Evolutionary conservation across 2,113 vertebrate species (phyloP), one percentile per base, ranked within the genome.

Genomic region (Cyprinodon brontotheroides): DNA sequence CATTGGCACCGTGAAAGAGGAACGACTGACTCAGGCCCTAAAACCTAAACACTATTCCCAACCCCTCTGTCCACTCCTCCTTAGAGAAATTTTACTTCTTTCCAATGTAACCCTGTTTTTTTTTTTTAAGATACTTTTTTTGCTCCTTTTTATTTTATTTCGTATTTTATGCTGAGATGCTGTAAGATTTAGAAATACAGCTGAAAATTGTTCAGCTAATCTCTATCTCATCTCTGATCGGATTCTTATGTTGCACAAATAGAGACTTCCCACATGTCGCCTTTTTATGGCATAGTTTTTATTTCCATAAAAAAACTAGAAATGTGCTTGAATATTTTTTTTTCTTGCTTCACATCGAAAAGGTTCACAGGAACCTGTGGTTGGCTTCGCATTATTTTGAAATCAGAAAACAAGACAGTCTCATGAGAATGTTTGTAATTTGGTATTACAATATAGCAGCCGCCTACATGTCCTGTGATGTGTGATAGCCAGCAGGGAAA

Each of bases 11-110:
- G 68, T 75, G 50, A 61, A 13, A 88, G 59, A 90, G 94, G 93
- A 95, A 94, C 87, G 87, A 93, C 90, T 93, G 94, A 95, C 75
- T 94, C 90, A 90, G 88, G 87, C 80, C 74, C 88, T 83, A 81
- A 85, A 59, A 87, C 86, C 92, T 66, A 87, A 86, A 89, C 86
- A 80, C 68, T 78, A 63, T 74, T 91, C 82, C 72, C 15, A 76
- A 84, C 83, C 86, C 78, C 79, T 79, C 85, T 70, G 41, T 72
- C 74, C 47, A n/a, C 74, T 71, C 70, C 40, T 82, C 36, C 45
- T 74, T 66, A 74, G 87, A 89, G 85, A 85, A 70, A 82, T 84
- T 88, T 89, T 83, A 89, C 75, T 79, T 89, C 82, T 72, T 76
- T 70, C 57, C 82, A 60, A 64, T 76, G 73, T 69, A 70, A 70